phyloP scores from a whole-genome alignment of 2,113 vertebrate genomes.

The Machaerirhynchus nigripectus region DNA sequence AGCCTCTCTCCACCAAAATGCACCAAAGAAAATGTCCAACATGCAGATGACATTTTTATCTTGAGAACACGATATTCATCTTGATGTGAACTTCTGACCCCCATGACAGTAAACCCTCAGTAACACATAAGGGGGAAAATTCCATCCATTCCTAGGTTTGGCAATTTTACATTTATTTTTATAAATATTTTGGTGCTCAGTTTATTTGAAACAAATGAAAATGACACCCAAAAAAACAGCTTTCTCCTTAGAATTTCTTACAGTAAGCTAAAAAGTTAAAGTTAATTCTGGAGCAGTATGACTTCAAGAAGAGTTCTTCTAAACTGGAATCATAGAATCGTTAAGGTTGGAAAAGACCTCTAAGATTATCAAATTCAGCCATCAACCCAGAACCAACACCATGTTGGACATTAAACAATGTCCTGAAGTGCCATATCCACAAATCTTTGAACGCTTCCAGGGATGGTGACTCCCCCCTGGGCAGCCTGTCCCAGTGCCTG shows the following conservation, averaged over 20 bases:
- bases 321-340: neutral
- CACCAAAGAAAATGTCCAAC: neutral
- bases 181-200: neutral
- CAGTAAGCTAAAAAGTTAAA: neutral
- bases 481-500: neutral
- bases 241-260: neutral
- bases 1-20: neutral
- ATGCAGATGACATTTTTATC: neutral
- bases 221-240: fast-evolving
- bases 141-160: neutral
- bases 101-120: neutral
- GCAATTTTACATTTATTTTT: neutral
- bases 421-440: neutral
- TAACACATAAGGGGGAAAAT: neutral
- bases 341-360: neutral
- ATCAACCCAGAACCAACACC: neutral
- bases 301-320: neutral
- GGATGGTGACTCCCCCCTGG: neutral
- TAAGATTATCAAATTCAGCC: neutral
- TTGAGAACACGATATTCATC: neutral
- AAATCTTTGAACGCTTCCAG: neutral
- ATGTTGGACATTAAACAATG: neutral
- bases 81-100: neutral
- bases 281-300: fast-evolving
- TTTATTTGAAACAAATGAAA: neutral